These are phyloP conservation scores for Campylomormyrus numenius DNA, from an alignment of 2,113 vertebrate genomes.

Conservation along the genomic window DNA sequence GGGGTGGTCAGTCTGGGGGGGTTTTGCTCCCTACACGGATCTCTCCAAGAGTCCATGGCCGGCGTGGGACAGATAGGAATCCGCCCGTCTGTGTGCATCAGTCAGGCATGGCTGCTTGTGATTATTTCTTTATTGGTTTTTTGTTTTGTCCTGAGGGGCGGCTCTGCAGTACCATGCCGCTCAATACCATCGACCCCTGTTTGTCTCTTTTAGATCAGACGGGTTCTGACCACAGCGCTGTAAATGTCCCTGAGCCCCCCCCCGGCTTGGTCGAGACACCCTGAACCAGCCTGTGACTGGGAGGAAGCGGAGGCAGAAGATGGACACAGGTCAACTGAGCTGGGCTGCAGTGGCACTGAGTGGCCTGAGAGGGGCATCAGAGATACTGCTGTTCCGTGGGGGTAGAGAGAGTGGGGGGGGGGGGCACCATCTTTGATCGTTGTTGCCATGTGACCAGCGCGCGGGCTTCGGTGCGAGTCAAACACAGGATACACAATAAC, in stretches of 20 bases:
- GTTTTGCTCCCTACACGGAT: not conserved
- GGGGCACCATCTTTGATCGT: slow-evolving; percentile 22
- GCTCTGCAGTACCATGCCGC: not conserved
- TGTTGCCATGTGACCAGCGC: slow-evolving; percentile 20
- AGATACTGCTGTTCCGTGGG: slow-evolving; percentile 50
- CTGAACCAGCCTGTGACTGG: not conserved
- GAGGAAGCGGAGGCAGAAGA: not conserved
- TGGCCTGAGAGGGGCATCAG: slow-evolving; percentile 60
- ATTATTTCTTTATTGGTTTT: not conserved
- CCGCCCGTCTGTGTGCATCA: not conserved
- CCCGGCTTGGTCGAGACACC: not conserved
- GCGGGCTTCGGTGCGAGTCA: not conserved
- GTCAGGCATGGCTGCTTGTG: not conserved
- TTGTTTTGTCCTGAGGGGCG: not conserved
- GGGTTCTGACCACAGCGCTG: not conserved
- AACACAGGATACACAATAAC: not conserved
- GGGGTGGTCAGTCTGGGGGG: not conserved
- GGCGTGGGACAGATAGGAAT: not conserved
- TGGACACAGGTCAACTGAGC: not conserved
- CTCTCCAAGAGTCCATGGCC: not conserved
- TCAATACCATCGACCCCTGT: not conserved
- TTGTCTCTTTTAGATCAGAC: not conserved
- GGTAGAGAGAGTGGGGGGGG: not conserved
- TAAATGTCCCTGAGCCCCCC: not conserved
- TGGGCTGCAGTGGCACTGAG: slow-evolving; percentile 35